A percentile compares a stretch with the other conserved stretches of the same genome.
Conservation (phyloP, 1,140 invertebrate genomes). For the Sweltsa coloradensis region DNA sequence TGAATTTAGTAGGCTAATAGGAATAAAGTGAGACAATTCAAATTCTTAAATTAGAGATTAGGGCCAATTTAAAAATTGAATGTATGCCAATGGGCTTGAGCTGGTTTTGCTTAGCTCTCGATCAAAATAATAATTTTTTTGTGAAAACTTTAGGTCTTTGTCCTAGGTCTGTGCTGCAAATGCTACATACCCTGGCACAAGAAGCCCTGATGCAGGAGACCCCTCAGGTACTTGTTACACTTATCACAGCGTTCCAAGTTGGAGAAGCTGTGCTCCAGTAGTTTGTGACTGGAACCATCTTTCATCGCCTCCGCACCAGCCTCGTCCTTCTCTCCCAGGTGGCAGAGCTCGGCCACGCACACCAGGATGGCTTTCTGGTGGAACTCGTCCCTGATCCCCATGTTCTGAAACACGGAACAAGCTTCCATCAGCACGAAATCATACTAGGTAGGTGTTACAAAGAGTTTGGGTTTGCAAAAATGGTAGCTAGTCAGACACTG, state of each 20-base stretch:
- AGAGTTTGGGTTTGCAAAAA: too few relatives aligned
- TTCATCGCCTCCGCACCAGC: conserved; percentile 1
- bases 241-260: conserved; percentile 57
- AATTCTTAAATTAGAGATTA: too few relatives aligned
- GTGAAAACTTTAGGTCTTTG: too few relatives aligned
- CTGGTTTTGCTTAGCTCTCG: too few relatives aligned
- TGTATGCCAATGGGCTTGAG: too few relatives aligned
- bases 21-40: too few relatives aligned
- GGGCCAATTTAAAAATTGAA: too few relatives aligned
- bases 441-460: not conserved
- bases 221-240: conserved; percentile 61
- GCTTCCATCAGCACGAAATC: not conserved
- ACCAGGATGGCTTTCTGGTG: conserved; percentile 58
- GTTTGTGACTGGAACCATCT: conserved; percentile 30
- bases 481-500: too few relatives aligned
- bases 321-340: conserved; percentile 21
- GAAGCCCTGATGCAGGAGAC: conserved; percentile 58
- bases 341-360: conserved; percentile 55
- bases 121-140: too few relatives aligned
- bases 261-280: conserved; percentile 55
- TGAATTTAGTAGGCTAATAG: too few relatives aligned
- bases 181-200: conserved; percentile 56
- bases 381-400: conserved; percentile 67
- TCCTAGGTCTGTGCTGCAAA: too few relatives aligned
- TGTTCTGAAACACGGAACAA: conserved; percentile 45